These are phyloP conservation scores for Iselma pallidipennis DNA, from an alignment of 2,888 invertebrate genomes.

Conservation along the genomic window DNA sequence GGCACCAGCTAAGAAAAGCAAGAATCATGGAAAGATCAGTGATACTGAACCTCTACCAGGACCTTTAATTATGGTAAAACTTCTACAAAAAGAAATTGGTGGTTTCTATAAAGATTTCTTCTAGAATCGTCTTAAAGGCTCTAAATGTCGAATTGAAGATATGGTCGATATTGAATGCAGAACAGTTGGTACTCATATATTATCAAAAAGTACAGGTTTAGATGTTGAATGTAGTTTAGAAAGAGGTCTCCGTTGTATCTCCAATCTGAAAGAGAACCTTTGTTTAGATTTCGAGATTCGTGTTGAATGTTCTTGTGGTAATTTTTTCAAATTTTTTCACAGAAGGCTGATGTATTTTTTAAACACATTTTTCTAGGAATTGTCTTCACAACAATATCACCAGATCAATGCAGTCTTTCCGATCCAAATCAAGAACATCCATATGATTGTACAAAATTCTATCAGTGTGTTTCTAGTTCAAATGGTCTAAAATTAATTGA, in stretches of 20 bases:
- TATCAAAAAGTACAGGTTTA: slow-evolving; percentile 71
- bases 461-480: slow-evolving; percentile 64
- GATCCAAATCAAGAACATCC: slow-evolving; percentile 66
- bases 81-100: background rate
- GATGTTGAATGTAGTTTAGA: slow-evolving; percentile 77
- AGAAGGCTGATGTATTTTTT: background rate
- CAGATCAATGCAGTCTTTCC: slow-evolving; percentile 52
- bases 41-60: slow-evolving; percentile 66
- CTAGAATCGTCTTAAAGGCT: slow-evolving; percentile 55
- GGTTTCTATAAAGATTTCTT: background rate
- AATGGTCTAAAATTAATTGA: slow-evolving; percentile 56
- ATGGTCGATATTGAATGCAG: slow-evolving; percentile 79
- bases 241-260: slow-evolving; percentile 70
- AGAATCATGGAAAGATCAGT: slow-evolving; percentile 48
- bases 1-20: slow-evolving; percentile 40
- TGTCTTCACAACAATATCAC: slow-evolving; percentile 3
- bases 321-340: slow-evolving; percentile 41
- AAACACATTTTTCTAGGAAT: background rate
- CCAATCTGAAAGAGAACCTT: slow-evolving; percentile 41
- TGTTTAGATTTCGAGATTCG: slow-evolving; percentile 86
- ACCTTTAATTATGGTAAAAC: slow-evolving; percentile 59
- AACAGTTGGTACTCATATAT: slow-evolving; percentile 65
- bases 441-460: slow-evolving; percentile 69
- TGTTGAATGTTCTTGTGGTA: slow-evolving; percentile 69
- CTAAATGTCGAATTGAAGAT: slow-evolving; percentile 64